Base-by-base conservation (phyloP, 1,140 invertebrate genomes). In the Heterodera schachtii region DNA sequence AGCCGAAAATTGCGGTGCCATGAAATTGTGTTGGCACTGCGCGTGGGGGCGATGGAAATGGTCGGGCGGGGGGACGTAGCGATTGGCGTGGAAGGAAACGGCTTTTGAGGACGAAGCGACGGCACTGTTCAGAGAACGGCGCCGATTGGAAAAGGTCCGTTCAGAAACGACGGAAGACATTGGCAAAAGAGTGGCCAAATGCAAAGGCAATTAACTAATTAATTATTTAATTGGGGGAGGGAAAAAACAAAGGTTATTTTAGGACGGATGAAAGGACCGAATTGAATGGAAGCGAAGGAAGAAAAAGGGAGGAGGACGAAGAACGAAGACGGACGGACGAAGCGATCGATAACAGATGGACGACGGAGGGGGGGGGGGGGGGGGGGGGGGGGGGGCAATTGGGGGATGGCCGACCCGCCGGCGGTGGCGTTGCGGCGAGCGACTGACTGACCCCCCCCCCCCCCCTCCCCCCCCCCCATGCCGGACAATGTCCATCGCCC, bases 1-100 rank as follows among this genome's bases (percentile, higher is more conserved):
- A 21, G 84, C 73, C 41, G 69, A 84, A 66, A 85, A 84, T 16
- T 77, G 79, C n/a, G 78, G 83, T 43, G 79, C 52, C 74, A 84
- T 60, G 75, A 52, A 81, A 19, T 70, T 69, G 43, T 52, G 44
- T 82, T 41, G 49, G 46, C 49, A 64, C 52, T 84, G 47, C 76
- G 41, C 49, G 73, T 69, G 60, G 19, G 44, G 71, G 60, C 19
- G 44, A 3, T 67, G 80, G 75, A 43, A 43, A n/a, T 73, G 74
- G 16, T 80, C 52, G 9, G 80, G 43, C 3, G 49, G 77, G 60
- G 16, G 78, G 41, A 13, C 76, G n/a, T n/a, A 77, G 43, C 67
- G 78, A 80, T 49, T 77, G 43, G 41, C 49, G 13, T 47, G 78
- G 79, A 69, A 80, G n/a, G 43, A 21, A 79, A 49, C n/a, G 76